phyloP scores from a whole-genome alignment of 1,140 invertebrate species.

The Neotoxoptera formosana region DNA sequence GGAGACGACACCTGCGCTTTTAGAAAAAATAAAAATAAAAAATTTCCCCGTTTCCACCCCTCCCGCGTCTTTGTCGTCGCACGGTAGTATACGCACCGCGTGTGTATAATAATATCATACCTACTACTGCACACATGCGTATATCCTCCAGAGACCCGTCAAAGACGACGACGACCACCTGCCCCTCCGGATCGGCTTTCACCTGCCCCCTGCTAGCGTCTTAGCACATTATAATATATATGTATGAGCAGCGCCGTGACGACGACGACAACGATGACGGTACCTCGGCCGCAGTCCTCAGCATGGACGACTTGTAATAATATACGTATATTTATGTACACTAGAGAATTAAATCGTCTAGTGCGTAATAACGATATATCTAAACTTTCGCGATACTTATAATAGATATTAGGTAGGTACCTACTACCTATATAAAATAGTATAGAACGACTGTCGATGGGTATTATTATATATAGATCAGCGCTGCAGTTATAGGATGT shows the following conservation, averaged over 20 bases:
- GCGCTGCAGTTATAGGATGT: not conserved
- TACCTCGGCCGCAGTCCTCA: no score
- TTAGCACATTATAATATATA: not conserved
- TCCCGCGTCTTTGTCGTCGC: not conserved
- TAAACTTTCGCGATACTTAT: not conserved
- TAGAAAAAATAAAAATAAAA: not conserved
- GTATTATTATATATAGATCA: not conserved
- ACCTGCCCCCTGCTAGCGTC: constrained; percentile 36
- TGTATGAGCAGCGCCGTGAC: not conserved
- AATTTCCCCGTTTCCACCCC: not conserved
- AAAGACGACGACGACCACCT: not conserved
- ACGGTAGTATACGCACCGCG: not conserved
- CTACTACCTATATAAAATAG: no score
- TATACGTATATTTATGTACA: not conserved
- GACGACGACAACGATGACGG: not conserved
- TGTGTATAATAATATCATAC: no score
- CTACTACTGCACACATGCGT: no score
- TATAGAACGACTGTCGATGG: not conserved
- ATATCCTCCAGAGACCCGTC: not conserved
- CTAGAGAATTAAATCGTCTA: not conserved
- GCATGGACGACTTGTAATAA: not conserved
- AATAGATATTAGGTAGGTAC: no score
- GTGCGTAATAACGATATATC: not conserved
- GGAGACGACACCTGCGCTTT: constrained; percentile 38
- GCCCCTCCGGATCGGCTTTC: not conserved